Evolutionary conservation across 2,888 invertebrate genomes (phyloP), one percentile per base, ranked within the genome.

Genomic region (Steinernema scapterisci): DNA sequence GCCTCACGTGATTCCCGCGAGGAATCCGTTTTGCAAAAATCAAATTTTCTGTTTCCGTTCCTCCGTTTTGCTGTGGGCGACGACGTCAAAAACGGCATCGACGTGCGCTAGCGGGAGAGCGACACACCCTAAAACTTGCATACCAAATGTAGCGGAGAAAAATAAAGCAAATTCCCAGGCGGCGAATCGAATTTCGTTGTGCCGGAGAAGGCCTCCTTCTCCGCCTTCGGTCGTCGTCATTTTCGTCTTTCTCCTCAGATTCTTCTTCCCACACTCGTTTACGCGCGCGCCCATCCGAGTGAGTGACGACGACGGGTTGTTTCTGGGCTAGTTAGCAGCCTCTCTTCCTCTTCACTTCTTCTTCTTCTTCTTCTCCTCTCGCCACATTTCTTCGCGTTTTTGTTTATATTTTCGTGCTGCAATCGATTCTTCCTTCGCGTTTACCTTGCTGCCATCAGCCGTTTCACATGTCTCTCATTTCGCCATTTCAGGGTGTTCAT

Each of bases 151-250:
- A 21, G 54, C 54, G 54, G n/a, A 5, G 54, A 23, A 9, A 63
- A 27, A 63, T 63, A 63, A 48, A 63, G 38, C 63, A 27, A 63
- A 63, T 63, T 63, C 63, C 31, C 63, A 63, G 16, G 63, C 63
- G 63, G 31, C 63, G 38, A 63, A 63, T 63, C 63, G 31, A 63
- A 38, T 63, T 63, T 31, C 63, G 6, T 13, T 11, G 63, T 63
- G n/a, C n/a, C n/a, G n/a, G n/a, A n/a, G n/a, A n/a, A n/a, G n/a
- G n/a, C 25, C 38, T 13, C 48, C 48, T 19, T 21, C 54, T 54
- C 54, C 5, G 1, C 38, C 5, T 38, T 63, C n/a, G 21, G 21
- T 54, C 25, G 54, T 31, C 25, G 16, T 19, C 54, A 21, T 31
- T 63, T 27, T 48, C 19, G 48, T 25, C 27, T 25, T 63, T 38